These are phyloP conservation scores for Acanthosoma haemorrhoidale DNA, from an alignment of 2,888 invertebrate species.

Conservation along the genomic window DNA sequence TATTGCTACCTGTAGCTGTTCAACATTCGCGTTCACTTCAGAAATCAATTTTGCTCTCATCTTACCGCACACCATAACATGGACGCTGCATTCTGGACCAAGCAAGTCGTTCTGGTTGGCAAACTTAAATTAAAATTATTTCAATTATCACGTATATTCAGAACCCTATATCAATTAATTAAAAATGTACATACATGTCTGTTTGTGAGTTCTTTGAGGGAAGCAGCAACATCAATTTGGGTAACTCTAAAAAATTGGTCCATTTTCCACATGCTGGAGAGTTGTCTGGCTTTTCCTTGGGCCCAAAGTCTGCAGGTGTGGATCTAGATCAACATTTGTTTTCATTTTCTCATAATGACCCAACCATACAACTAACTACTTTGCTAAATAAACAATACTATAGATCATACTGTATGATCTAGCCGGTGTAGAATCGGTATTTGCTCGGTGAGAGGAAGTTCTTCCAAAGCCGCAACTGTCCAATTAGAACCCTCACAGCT, in stretches of 20 bases:
- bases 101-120: constrained; percentile 45
- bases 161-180: constrained; percentile 47
- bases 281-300: constrained; percentile 61
- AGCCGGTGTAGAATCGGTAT: constrained; percentile 70
- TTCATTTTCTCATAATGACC: too few relatives aligned
- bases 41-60: constrained; percentile 75
- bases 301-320: constrained; percentile 77
- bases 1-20: constrained; percentile 61
- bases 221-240: constrained; percentile 46
- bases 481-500: constrained; percentile 70
- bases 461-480: constrained; percentile 56
- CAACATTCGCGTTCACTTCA: constrained; percentile 69
- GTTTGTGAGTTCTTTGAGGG: constrained; percentile 45
- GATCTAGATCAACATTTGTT: constrained; percentile 45
- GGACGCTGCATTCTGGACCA: constrained; percentile 55
- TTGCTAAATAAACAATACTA: too few relatives aligned
- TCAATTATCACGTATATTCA: neutral
- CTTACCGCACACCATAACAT: constrained; percentile 72
- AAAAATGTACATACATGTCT: constrained; percentile 44
- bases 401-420: constrained; percentile 42
- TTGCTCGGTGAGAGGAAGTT: constrained; percentile 71
- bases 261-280: constrained; percentile 71
- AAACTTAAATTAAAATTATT: constrained; percentile 50
- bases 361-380: too few relatives aligned
- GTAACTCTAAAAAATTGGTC: constrained; percentile 60